Percentiles rank a stretch among this genome's conserved stretches.
phyloP scores from a whole-genome alignment of 2,888 invertebrate species.

The Anoplius nigerrimus region DNA sequence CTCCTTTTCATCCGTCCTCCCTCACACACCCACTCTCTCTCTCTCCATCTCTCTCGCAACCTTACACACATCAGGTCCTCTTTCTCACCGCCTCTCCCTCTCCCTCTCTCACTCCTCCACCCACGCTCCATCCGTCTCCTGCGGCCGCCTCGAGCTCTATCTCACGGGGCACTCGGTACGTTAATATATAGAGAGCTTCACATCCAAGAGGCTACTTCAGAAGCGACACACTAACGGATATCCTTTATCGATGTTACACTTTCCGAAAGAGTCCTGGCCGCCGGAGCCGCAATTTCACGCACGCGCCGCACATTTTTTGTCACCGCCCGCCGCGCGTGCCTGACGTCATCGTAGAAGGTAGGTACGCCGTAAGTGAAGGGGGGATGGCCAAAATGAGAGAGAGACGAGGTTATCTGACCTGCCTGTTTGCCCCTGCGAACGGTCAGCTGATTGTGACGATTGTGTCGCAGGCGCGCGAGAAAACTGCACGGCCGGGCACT shows the following conservation, averaged over 20 bases:
- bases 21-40: not conserved
- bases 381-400: not conserved
- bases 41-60: not conserved
- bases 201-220: conserved; percentile 37
- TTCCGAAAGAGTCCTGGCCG: conserved; percentile 21
- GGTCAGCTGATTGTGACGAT: conserved; percentile 7
- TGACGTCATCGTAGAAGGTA: conserved; percentile 6
- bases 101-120: not conserved
- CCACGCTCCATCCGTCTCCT: not conserved
- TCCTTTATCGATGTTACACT: conserved; percentile 40
- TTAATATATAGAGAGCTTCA: conserved; percentile 42
- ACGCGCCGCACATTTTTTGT: conserved; percentile 23
- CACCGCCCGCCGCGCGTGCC: conserved; percentile 9
- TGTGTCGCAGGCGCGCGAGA: not conserved
- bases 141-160: conserved; percentile 7
- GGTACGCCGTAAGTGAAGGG: not conserved
- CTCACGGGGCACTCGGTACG: conserved; percentile 16
- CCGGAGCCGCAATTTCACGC: conserved; percentile 30
- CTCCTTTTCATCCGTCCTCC: conserved; percentile 4
- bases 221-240: conserved; percentile 45
- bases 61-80: conserved; percentile 7
- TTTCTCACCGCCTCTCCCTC: not conserved
- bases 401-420: conserved; percentile 5
- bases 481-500: not conserved
- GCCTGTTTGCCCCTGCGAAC: not conserved